Evolutionary conservation across 2,113 vertebrate genomes (phyloP), one percentile per base, ranked within the genome.

Genomic region (Pseudolaguvia tuberculata): DNA sequence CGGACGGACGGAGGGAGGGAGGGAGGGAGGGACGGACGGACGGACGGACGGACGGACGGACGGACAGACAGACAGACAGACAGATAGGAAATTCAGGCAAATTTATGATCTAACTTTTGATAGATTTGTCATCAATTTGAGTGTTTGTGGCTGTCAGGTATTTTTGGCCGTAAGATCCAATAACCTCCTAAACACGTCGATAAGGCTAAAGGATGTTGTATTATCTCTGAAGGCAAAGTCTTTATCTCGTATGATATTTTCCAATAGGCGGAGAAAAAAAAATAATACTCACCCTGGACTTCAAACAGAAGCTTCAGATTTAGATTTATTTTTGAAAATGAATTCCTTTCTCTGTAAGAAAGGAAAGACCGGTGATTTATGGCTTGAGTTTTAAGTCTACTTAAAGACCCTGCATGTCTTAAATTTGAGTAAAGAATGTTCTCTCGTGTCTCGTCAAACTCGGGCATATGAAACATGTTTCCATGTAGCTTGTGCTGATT

Each of bases 381-480:
- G 81, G 85, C 86, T 78, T 85, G 84, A 84, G 83, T 83, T 42
- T 42, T 42, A 83, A 86, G 85, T 65, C 13, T 13, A 23, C 62
- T 47, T 8, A 15, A 25, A 65, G 61, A 15, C 13, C 20, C 20
- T 14, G 61, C 21, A 15, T 79, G 79, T 86, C 87, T 81, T 83
- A 82, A 86, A 85, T 79, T 78, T 80, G 82, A 86, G 78, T 82
- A 75, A 83, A 86, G 81, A 84, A 87, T 85, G 78, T 82, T 83
- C 85, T 84, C 75, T 86, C 75, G 81, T 81, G 18, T 83, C 84
- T 84, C 79, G 85, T 88, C 88, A 82, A 87, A 87, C 86, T 82
- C 86, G 82, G 79, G 77, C 85, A 88, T 85, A 86, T 87, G 83
- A 89, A 89, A 88, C 83, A 78, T 75, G 78, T 85, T 85, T 88